Evolutionary conservation across 2,888 invertebrate genomes (phyloP), one percentile per base, ranked within the genome.

Genomic region (Bembecia ichneumoniformis): DNA sequence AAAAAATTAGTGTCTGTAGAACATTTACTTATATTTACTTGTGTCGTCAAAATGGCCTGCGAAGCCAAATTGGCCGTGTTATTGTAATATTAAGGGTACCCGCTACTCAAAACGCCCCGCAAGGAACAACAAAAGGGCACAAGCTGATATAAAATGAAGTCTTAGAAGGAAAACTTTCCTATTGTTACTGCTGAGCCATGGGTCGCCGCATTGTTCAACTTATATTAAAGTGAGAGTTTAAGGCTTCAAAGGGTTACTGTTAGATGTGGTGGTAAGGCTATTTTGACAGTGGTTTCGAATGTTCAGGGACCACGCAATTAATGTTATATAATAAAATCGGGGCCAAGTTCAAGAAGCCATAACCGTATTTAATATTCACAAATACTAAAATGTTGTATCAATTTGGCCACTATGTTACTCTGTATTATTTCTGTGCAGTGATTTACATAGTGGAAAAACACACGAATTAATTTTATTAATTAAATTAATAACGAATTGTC

Each of bases 191-290:
- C 70, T 67, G 74, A 74, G 72, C 72, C 74, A 70, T 68, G 74
- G 76, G 74, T 69, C 71, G 58, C 47, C 70, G 74, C 78, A 80
- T 82, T 82, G 82, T 82, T 82, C 78, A 74, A 77, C 66, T 82
- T 82, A 77, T 79, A 82, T 82, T 82, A 79, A 77, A 81, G 72
- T 76, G 71, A 66, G 71, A 77, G 70, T 79, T 81, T 77, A 77
- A 77, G 79, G 78, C 76, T 80, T 79, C 71, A 77, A 77, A 79
- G 80, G 79, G 76, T 82, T 80, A 77, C 74, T 71, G 69, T 68
- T 66, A 68, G 68, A 74, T 52, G 51, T 51, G 53, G 51, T 53
- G 48, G 70, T 64, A 64, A 64, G 63, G 70, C 69, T 68, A 68
- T 74, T 68, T 68, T 62, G 61, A 59, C 64, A 60, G 57, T 54